phyloP scores from a whole-genome alignment of 35 echinoderm and acorn worm genomes.

The Holothuria glaberrima region DNA sequence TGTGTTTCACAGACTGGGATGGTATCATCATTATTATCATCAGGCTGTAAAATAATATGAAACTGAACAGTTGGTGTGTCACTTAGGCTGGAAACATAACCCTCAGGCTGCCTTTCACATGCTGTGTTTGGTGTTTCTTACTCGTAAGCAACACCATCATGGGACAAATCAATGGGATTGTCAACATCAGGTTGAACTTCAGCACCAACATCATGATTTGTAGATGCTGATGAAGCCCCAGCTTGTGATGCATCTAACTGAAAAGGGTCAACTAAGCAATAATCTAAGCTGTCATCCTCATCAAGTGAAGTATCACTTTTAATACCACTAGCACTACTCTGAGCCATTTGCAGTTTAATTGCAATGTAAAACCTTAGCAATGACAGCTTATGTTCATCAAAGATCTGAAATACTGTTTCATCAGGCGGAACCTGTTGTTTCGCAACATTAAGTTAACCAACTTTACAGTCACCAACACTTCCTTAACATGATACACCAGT shows the following conservation, averaged over 20 bases:
- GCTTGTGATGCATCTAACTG: background rate
- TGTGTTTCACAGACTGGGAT: constrained; percentile 1
- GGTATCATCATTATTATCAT: constrained; percentile 3
- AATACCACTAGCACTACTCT: background rate
- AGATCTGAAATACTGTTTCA: background rate
- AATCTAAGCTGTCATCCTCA: background rate
- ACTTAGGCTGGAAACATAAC: background rate
- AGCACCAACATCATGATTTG: background rate
- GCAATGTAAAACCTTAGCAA: background rate
- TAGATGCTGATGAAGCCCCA: background rate
- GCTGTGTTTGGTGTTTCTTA: background rate
- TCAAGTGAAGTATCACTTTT: background rate
- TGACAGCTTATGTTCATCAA: background rate
- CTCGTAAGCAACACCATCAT: background rate
- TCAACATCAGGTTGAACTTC: constrained; percentile 1
- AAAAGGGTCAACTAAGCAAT: background rate
- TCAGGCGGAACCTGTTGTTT: constrained; percentile 3
- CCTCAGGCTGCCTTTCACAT: background rate
- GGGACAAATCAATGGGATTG: background rate
- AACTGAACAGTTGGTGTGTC: constrained; percentile 1
- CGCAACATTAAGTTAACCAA: constrained; percentile 12
- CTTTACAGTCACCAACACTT: background rate
- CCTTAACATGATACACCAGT: constrained; percentile 1
- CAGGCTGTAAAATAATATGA: background rate
- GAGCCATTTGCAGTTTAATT: background rate